phyloP scores from a whole-genome alignment of 2,797 vertebrate genomes.

The Pristis pectinata region DNA sequence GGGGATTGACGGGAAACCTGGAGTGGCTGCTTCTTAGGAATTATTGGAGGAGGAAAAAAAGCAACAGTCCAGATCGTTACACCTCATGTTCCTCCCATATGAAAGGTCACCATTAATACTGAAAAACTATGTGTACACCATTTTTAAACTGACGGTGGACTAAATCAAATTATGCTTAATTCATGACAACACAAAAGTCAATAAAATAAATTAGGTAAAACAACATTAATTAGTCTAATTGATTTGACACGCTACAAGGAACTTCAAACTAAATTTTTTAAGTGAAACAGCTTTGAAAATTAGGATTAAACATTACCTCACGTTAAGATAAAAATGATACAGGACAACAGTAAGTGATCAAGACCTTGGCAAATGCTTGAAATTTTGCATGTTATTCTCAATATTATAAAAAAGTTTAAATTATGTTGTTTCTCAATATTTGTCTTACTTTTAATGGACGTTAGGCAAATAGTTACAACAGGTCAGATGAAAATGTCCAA shows the following conservation, averaged over 20 bases:
- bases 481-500: neutral
- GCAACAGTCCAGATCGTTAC: slow-evolving; percentile 5
- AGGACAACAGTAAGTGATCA: neutral
- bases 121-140: neutral
- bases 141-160: neutral
- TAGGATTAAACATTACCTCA: neutral
- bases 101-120: neutral
- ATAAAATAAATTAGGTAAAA: neutral
- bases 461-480: neutral
- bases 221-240: neutral
- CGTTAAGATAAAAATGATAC: neutral
- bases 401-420: neutral
- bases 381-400: neutral
- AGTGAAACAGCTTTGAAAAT: neutral
- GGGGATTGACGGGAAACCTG: slow-evolving; percentile 85
- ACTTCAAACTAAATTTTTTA: neutral
- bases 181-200: neutral
- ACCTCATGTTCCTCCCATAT: neutral
- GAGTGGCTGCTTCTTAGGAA: slow-evolving; percentile 81
- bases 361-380: neutral
- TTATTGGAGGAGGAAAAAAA: slow-evolving; percentile 45
- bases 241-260: neutral
- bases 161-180: neutral
- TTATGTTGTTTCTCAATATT: neutral
- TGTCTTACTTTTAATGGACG: neutral